Percentiles rank a stretch among this genome's conserved stretches.
phyloP scores from a whole-genome alignment of 2,888 invertebrate genomes.

The Caenorhabditis sp. region DNA sequence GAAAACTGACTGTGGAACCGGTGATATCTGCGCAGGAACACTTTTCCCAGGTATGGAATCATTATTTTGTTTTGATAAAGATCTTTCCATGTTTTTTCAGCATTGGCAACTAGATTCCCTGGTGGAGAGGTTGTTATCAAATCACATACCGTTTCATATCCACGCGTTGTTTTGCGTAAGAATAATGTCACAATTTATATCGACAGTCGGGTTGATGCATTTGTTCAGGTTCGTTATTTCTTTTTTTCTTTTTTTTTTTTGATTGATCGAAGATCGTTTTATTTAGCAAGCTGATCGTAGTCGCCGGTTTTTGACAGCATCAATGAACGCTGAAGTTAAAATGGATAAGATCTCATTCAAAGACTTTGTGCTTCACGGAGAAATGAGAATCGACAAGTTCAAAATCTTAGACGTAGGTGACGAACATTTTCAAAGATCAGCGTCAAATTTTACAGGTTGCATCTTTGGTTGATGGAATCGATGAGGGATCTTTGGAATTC shows the following conservation, averaged over 20 bases:
- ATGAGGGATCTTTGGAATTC: slow-evolving; percentile 68
- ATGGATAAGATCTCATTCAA: slow-evolving; percentile 64
- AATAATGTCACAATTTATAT: slow-evolving; percentile 65
- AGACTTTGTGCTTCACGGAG: slow-evolving; percentile 62
- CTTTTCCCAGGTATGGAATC: slow-evolving; percentile 65
- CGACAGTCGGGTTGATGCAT: slow-evolving; percentile 69
- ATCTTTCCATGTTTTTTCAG: slow-evolving; percentile 16
- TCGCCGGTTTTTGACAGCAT: slow-evolving; percentile 67
- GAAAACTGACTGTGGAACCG: slow-evolving; percentile 65
- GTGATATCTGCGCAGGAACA: slow-evolving; percentile 70
- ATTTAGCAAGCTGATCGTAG: slow-evolving; percentile 67
- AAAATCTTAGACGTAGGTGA: slow-evolving; percentile 64
- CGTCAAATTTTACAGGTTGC: slow-evolving; percentile 46
- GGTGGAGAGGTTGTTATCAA: slow-evolving; percentile 69
- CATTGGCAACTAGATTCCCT: slow-evolving; percentile 62
- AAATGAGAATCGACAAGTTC: slow-evolving; percentile 68
- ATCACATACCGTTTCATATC: slow-evolving; percentile 66
- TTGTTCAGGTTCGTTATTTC: slow-evolving; percentile 62
- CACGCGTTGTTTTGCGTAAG: slow-evolving; percentile 59
- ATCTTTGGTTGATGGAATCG: slow-evolving; percentile 67
- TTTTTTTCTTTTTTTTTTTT: too few species aligned
- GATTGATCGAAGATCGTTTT: not conserved
- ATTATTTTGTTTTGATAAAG: not conserved
- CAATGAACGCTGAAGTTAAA: slow-evolving; percentile 66
- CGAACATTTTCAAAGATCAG: too few species aligned